Conservation (phyloP, 1,140 invertebrate genomes). For the Lucilia sericata region DNA sequence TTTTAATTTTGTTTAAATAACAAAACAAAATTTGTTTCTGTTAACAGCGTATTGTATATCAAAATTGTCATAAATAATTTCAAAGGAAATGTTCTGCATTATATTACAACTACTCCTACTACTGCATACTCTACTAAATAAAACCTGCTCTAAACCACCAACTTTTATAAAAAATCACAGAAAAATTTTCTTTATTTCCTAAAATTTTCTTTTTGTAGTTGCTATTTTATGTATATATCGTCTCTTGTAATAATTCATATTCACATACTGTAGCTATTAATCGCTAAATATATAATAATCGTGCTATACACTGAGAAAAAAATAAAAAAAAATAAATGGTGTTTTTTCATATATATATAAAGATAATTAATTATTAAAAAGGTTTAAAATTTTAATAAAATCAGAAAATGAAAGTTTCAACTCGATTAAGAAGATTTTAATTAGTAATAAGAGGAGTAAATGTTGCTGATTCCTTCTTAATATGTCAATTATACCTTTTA, state of each 20-base stretch:
- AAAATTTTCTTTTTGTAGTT: neutral
- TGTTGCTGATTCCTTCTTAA: no score
- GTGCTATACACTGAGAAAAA: constrained; percentile 16
- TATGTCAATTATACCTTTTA: no score
- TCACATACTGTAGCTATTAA: constrained; percentile 16
- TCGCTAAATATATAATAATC: constrained; percentile 17
- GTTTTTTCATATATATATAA: neutral
- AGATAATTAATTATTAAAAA: neutral
- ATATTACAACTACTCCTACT: neutral
- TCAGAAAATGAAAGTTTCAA: no score
- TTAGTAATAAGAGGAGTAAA: no score
- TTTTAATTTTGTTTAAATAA: neutral
- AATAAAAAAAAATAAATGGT: neutral
- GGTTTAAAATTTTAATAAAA: neutral
- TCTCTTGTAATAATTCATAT: constrained; percentile 17
- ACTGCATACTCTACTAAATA: no score
- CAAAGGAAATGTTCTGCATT: neutral
- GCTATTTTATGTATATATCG: constrained; percentile 16
- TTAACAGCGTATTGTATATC: neutral
- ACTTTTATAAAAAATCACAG: neutral
- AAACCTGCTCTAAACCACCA: neutral
- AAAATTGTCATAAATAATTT: neutral
- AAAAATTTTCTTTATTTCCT: neutral
- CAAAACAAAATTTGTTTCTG: neutral
- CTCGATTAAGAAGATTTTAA: no score